phyloP scores from a whole-genome alignment of 1,140 invertebrate genomes.

The Rhopalosiphum maidis region DNA sequence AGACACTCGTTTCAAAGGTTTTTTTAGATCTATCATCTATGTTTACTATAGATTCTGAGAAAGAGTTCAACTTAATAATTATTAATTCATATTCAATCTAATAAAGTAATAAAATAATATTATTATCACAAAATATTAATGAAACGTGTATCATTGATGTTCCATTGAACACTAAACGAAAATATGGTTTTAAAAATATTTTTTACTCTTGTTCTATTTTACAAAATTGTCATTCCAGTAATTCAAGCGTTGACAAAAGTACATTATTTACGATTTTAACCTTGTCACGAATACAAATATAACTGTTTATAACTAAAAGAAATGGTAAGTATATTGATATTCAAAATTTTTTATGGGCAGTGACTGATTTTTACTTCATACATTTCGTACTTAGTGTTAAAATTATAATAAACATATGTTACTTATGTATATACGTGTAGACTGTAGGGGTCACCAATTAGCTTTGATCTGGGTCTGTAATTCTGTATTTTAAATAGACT shows the following conservation, averaged over 20 bases:
- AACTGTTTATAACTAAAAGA: neutral
- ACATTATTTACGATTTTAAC: neutral
- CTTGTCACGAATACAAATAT: neutral
- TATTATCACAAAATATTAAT: too few species aligned
- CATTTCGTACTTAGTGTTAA: neutral
- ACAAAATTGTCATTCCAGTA: neutral
- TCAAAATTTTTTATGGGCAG: neutral
- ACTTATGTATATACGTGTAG: neutral
- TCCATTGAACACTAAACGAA: neutral
- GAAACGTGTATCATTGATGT: too few species aligned
- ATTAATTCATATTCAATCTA: neutral
- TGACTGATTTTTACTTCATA: neutral
- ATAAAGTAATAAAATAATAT: neutral
- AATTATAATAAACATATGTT: constrained; percentile 13
- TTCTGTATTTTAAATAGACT: neutral
- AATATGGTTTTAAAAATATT: neutral
- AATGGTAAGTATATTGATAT: neutral
- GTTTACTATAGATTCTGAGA: neutral
- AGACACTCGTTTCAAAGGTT: neutral
- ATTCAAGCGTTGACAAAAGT: neutral
- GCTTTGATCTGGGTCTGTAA: neutral
- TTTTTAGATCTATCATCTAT: neutral
- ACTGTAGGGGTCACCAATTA: neutral
- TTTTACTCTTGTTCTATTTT: neutral
- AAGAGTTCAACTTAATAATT: neutral